Evolutionary conservation across 2,113 vertebrate genomes (phyloP).

Genomic region (Brachyhypopomus gauderio): DNA sequence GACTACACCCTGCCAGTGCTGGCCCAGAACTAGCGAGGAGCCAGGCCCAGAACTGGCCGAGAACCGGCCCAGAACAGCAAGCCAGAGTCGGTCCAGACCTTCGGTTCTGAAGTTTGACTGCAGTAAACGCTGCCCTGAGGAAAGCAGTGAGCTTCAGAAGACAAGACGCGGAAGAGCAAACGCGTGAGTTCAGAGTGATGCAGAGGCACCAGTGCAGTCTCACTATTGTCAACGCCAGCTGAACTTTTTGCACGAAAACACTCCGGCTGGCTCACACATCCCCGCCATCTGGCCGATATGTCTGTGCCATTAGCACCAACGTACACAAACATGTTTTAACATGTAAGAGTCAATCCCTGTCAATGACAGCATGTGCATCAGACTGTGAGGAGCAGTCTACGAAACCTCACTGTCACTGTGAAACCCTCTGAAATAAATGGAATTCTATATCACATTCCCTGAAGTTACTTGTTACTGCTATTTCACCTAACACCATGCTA

Average conservation of each 20-base stretch:
- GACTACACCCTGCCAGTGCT: background rate
- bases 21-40: background rate
- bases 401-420: background rate
- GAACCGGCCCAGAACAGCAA: too few relatives aligned
- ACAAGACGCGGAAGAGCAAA: too few relatives aligned
- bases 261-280: background rate
- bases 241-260: background rate
- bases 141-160: too few relatives aligned
- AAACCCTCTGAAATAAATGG: background rate
- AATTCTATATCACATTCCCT: background rate
- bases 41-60: background rate
- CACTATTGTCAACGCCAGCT: background rate
- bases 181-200: too few relatives aligned
- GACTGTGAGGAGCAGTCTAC: background rate
- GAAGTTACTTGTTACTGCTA: background rate
- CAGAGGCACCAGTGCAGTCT: background rate
- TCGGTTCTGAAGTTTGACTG: too few relatives aligned
- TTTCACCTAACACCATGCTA: background rate
- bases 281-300: background rate
- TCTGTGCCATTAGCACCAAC: conserved; percentile 1
- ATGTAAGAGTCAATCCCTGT: background rate
- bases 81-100: too few relatives aligned
- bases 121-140: too few relatives aligned
- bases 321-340: conserved; percentile 19
- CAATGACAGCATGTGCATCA: background rate